Percentiles rank a stretch among this genome's conserved stretches.
phyloP scores from a whole-genome alignment of 2,113 vertebrate species.

The Mesoclemmys tuberculata region DNA sequence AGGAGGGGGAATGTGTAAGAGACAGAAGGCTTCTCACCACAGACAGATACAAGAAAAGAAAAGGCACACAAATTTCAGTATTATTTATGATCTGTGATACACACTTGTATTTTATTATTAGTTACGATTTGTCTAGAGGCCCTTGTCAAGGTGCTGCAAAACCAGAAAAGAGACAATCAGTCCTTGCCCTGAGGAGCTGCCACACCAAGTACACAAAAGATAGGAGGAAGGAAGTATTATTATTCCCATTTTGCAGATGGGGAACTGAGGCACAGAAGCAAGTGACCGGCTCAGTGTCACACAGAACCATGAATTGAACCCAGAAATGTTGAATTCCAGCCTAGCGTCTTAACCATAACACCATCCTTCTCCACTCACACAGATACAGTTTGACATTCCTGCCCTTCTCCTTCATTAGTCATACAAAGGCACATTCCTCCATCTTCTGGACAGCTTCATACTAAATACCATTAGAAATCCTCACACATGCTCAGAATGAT shows the following conservation, averaged over 20 bases:
- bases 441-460: constrained; percentile 45
- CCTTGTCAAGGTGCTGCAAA: not conserved
- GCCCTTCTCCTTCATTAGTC: constrained; percentile 12
- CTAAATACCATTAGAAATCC: constrained; percentile 43
- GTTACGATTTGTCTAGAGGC: too few species aligned
- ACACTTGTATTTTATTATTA: not conserved
- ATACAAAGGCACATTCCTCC: constrained; percentile 27
- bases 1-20: not conserved
- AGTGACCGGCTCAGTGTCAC: not conserved
- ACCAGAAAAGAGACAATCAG: not conserved
- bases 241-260: not conserved
- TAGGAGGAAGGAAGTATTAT: not conserved
- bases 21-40: not conserved
- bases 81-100: not conserved
- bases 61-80: too few species aligned
- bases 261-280: not conserved
- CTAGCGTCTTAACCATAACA: rapidly evolving
- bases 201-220: not conserved
- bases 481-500: constrained; percentile 21
- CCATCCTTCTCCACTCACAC: not conserved
- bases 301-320: not conserved
- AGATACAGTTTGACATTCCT: not conserved
- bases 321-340: not conserved
- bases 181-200: not conserved
- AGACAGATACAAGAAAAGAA: constrained; percentile 6